These are phyloP conservation scores for Glyptemys insculpta DNA, from an alignment of 2,797 vertebrate genomes.

Conservation along the genomic window DNA sequence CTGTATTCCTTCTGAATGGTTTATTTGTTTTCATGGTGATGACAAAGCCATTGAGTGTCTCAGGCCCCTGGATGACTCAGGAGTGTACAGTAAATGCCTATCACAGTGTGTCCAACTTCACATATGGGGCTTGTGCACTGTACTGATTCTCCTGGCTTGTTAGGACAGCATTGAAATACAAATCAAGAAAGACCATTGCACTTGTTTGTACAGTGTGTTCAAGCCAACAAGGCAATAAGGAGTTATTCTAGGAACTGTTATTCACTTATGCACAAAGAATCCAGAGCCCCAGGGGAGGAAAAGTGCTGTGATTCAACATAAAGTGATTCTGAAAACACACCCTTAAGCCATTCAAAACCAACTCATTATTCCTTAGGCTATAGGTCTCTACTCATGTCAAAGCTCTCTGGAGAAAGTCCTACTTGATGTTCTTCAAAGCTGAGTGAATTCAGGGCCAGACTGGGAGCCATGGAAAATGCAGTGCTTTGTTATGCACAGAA, in stretches of 20 bases:
- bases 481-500: neutral
- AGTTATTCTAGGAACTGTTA: neutral
- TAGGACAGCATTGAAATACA: neutral
- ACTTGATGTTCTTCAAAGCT: neutral
- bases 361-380: no score
- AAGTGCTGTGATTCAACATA: neutral
- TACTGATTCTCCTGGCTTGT: neutral
- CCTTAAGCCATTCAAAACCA: neutral
- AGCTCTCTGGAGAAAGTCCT: neutral
- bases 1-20: neutral
- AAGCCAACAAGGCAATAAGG: neutral
- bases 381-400: neutral
- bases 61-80: neutral
- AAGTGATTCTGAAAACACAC: neutral
- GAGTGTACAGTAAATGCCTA: neutral
- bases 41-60: neutral
- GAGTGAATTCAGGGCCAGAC: neutral
- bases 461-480: neutral
- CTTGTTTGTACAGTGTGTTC: neutral
- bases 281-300: neutral
- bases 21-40: neutral
- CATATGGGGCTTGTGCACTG: fast-evolving
- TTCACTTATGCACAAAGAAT: neutral
- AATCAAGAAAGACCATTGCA: neutral
- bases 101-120: fast-evolving